phyloP scores from a whole-genome alignment of 1,140 invertebrate genomes.

The Caenorhabditis remanei region DNA sequence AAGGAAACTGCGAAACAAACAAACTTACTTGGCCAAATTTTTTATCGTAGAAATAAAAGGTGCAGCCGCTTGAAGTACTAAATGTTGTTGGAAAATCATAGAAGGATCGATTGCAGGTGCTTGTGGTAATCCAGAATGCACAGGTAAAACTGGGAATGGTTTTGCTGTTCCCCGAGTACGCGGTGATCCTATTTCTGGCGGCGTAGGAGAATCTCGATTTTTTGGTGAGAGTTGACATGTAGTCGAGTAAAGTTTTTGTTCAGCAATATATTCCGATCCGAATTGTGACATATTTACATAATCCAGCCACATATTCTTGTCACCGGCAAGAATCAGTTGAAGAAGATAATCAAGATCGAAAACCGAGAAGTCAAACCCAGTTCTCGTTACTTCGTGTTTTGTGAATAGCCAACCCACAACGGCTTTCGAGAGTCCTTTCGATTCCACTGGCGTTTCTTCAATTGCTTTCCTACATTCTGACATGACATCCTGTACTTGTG shows the following conservation, averaged over 20 bases:
- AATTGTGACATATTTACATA: conserved; percentile 51
- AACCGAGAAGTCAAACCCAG: conserved; percentile 55
- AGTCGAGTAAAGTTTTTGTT: conserved; percentile 4
- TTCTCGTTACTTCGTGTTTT: conserved; percentile 48
- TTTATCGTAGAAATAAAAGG: conserved; percentile 29
- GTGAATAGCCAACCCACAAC: conserved; percentile 61
- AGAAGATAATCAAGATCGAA: conserved; percentile 66
- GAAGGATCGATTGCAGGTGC: conserved; percentile 47
- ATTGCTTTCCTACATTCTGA: conserved; percentile 50
- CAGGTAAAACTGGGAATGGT: conserved; percentile 59
- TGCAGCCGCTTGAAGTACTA: neutral
- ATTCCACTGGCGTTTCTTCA: conserved; percentile 14
- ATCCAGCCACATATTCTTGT: conserved; percentile 60
- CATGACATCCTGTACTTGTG: neutral
- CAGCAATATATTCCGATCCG: conserved; percentile 1
- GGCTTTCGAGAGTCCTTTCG: conserved; percentile 53
- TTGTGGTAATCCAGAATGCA: conserved; percentile 53
- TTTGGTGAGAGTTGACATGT: conserved; percentile 28
- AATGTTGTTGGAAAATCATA: conserved; percentile 18
- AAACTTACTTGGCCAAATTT: conserved; percentile 46
- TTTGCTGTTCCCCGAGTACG: neutral
- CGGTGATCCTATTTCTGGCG: conserved; percentile 6
- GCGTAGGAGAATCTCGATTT: conserved; percentile 2
- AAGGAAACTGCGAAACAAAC: too few relatives aligned
- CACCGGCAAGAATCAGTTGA: conserved; percentile 53